Percentiles rank a stretch among this genome's conserved stretches.
Conservation (phyloP, 2,888 invertebrate genomes). For the Petrophora chlorosata region DNA sequence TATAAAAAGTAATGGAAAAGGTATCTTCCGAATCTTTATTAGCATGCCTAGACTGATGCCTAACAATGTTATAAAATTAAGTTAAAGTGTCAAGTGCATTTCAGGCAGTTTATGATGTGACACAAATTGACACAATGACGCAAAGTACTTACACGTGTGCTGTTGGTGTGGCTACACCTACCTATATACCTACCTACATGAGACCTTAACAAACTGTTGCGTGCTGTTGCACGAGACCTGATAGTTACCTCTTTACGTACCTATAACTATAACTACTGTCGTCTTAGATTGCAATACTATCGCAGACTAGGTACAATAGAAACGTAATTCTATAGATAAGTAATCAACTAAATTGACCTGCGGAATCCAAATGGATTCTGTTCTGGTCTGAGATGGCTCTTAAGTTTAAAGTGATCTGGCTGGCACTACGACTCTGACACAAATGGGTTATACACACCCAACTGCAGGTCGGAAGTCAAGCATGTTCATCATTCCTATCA, state of each 20-base stretch:
- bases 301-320: too few relatives aligned
- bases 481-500: too few relatives aligned
- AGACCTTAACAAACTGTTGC: neutral
- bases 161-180: neutral
- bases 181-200: neutral
- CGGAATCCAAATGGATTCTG: too few relatives aligned
- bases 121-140: constrained; percentile 9
- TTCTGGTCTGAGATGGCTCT: too few relatives aligned
- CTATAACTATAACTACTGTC: neutral
- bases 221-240: neutral
- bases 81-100: constrained; percentile 5
- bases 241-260: neutral
- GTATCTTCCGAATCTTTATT: constrained; percentile 15
- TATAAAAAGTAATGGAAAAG: constrained; percentile 22
- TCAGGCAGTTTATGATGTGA: constrained; percentile 7
- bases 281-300: neutral
- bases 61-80: constrained; percentile 8
- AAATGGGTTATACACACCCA: too few relatives aligned
- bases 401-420: too few relatives aligned
- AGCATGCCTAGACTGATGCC: constrained; percentile 19
- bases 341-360: too few relatives aligned
- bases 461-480: too few relatives aligned
- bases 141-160: constrained; percentile 13
- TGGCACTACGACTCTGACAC: too few relatives aligned
- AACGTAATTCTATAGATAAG: too few relatives aligned